phyloP scores from a whole-genome alignment of 2,113 vertebrate species.

The Catagonus wagneri region DNA sequence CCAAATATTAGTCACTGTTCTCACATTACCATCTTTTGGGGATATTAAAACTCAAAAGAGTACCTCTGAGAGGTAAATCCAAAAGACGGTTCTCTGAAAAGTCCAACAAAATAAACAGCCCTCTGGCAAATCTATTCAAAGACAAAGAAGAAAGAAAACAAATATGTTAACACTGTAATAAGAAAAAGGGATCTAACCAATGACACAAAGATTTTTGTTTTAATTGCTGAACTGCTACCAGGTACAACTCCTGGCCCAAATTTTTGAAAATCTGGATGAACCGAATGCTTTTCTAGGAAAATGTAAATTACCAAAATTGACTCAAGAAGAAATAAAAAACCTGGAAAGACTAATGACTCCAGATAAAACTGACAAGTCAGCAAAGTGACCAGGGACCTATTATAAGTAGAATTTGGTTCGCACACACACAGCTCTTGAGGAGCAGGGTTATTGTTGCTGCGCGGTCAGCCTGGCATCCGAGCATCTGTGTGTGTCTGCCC shows the following conservation, averaged over 20 bases:
- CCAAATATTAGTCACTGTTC: neutral
- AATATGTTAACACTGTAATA: neutral
- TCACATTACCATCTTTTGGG: neutral
- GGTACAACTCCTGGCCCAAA: constrained; percentile 52
- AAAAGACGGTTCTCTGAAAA: constrained; percentile 46
- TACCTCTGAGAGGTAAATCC: constrained; percentile 2
- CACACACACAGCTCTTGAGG: neutral
- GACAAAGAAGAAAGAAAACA: neutral
- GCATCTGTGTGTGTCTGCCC: neutral
- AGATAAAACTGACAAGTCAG: constrained; percentile 18
- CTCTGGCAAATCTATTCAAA: constrained; percentile 10
- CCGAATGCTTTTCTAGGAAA: constrained; percentile 60
- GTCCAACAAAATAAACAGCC: neutral
- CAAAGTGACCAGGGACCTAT: neutral
- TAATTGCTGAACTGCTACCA: constrained; percentile 54
- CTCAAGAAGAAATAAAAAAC: constrained; percentile 60
- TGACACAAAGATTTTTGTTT: constrained; percentile 11
- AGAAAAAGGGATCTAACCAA: neutral
- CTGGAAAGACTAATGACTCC: neutral
- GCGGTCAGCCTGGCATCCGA: neutral
- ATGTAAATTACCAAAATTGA: constrained; percentile 61
- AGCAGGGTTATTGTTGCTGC: neutral
- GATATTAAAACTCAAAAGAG: constrained; percentile 38
- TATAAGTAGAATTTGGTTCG: constrained; percentile 27
- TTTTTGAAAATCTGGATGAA: constrained; percentile 63